These are phyloP conservation scores for Pteronotus mesoamericanus DNA, from an alignment of 2,797 vertebrate species.

Conservation along the genomic window DNA sequence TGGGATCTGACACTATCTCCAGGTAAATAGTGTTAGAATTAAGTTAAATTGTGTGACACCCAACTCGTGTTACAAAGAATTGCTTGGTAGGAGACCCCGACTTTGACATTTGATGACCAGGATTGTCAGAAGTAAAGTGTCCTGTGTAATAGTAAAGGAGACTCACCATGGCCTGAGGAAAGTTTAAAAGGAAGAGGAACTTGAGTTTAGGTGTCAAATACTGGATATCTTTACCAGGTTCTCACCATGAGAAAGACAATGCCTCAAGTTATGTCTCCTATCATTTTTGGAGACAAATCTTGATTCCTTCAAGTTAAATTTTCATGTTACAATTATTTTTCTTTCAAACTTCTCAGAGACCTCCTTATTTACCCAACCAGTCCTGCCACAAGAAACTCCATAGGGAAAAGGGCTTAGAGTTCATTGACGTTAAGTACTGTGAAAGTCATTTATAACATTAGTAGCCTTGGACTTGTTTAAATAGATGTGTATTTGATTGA, in stretches of 20 bases:
- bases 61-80: not conserved
- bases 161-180: not conserved
- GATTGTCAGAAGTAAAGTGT: not conserved
- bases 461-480: not conserved
- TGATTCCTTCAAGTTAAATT: not conserved
- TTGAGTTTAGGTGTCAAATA: not conserved
- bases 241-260: not conserved
- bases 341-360: not conserved
- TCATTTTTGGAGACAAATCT: not conserved
- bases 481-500: not conserved
- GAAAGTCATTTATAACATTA: not conserved
- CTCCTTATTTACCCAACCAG: not conserved
- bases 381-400: not conserved
- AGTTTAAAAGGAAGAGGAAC: not conserved
- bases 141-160: not conserved
- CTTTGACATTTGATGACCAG: not conserved
- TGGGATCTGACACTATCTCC: not conserved
- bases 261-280: not conserved
- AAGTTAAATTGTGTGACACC: not conserved
- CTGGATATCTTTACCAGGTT: not conserved
- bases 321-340: not conserved
- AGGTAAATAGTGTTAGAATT: not conserved
- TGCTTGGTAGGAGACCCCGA: not conserved
- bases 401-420: not conserved
- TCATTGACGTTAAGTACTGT: not conserved